Evolutionary conservation across 2,113 vertebrate species (phyloP).

Genomic region (Phylloscopus trochilus): DNA sequence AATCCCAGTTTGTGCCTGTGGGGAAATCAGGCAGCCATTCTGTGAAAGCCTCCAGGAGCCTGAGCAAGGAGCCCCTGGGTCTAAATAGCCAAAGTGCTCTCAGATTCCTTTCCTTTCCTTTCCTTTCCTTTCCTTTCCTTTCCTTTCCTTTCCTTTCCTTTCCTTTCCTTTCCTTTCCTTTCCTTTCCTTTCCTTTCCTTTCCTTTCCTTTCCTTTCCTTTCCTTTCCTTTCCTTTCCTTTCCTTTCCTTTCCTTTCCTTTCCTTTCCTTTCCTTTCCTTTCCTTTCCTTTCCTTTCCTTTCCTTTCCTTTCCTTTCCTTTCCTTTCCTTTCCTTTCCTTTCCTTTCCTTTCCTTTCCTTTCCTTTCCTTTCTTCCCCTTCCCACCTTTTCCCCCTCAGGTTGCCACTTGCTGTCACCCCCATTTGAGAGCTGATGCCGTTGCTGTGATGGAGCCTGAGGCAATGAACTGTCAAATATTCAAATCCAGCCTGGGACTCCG

Average conservation of each 20-base stretch:
- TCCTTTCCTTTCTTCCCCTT: neutral
- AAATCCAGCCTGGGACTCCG: neutral
- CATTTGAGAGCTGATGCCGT: neutral
- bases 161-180: neutral
- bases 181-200: neutral
- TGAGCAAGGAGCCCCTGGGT: neutral
- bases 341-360: neutral
- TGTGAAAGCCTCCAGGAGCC: neutral
- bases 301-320: neutral
- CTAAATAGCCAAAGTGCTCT: neutral
- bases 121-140: neutral
- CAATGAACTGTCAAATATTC: neutral
- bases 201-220: neutral
- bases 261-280: neutral
- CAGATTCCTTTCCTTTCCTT: neutral
- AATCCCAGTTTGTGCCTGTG: neutral
- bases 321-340: neutral
- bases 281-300: neutral
- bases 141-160: neutral
- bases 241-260: neutral
- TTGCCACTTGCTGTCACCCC: neutral
- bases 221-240: neutral
- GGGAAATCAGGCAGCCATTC: neutral
- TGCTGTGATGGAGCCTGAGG: neutral
- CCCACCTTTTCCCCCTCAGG: neutral